These are phyloP conservation scores for Autographa pulchrina DNA, from an alignment of 2,888 invertebrate species.

Conservation along the genomic window DNA sequence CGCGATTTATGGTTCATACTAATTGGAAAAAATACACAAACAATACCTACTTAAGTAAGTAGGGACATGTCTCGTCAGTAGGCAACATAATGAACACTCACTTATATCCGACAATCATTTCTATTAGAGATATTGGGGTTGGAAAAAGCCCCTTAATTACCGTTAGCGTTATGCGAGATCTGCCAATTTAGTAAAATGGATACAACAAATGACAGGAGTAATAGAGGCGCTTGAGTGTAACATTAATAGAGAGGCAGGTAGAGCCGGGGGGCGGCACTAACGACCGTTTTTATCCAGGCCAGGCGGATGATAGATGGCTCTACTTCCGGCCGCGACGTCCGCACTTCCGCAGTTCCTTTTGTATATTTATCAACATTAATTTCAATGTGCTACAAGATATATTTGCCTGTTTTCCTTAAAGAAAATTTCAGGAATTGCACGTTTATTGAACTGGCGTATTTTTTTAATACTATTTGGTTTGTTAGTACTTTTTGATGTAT, in stretches of 20 bases:
- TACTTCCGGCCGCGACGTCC: conserved; percentile 86
- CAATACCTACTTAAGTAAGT: not conserved
- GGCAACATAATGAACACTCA: conserved; percentile 37
- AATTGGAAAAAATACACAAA: not conserved
- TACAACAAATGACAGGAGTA: conserved; percentile 89
- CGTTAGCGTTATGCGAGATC: conserved; percentile 73
- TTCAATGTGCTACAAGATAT: conserved; percentile 80
- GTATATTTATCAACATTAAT: conserved; percentile 88
- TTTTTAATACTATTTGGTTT: conserved; percentile 20
- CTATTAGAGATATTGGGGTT: conserved; percentile 55
- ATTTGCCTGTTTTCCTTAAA: conserved; percentile 66
- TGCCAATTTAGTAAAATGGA: conserved; percentile 88
- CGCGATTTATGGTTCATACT: not conserved
- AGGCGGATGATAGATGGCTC: conserved; percentile 88
- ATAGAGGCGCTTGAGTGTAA: conserved; percentile 88
- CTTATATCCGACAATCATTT: conserved; percentile 48
- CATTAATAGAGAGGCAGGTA: conserved; percentile 88
- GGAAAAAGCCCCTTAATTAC: conserved; percentile 72
- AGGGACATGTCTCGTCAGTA: not conserved
- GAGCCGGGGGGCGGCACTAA: conserved; percentile 77
- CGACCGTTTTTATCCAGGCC: conserved; percentile 89
- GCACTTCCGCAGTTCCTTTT: conserved; percentile 81
- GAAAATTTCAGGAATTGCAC: conserved; percentile 46
- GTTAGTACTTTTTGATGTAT: conserved; percentile 10
- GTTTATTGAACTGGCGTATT: conserved; percentile 26